phyloP scores from a whole-genome alignment of 2,888 invertebrate species.

The Leptothorax acervorum region DNA sequence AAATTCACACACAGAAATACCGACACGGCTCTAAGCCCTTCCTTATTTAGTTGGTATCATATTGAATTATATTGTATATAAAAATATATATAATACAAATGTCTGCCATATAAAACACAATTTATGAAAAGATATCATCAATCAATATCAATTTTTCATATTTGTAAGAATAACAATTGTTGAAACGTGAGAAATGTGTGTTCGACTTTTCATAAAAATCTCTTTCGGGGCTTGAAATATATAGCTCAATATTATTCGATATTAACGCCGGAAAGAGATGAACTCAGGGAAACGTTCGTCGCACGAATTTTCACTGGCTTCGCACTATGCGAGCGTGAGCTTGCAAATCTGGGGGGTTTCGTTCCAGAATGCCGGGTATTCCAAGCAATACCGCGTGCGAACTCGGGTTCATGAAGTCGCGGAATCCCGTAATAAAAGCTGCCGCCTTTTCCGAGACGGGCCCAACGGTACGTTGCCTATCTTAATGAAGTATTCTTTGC shows the following conservation, averaged over 20 bases:
- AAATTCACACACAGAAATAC: no score
- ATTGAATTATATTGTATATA: background rate
- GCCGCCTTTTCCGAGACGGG: constrained; percentile 15
- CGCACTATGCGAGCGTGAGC: background rate
- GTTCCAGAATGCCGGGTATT: constrained; percentile 47
- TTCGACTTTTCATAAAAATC: background rate
- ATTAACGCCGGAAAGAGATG: background rate
- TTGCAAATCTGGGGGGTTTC: constrained; percentile 32
- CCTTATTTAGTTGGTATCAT: background rate
- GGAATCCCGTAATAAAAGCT: constrained; percentile 46
- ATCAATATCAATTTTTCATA: background rate
- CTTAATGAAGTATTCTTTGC: constrained; percentile 35
- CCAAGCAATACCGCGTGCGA: constrained; percentile 37
- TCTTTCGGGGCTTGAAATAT: background rate
- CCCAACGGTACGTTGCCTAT: constrained; percentile 7
- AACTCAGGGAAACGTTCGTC: constrained; percentile 3
- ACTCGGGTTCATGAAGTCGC: constrained; percentile 38
- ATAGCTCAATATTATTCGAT: background rate
- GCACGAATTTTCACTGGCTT: constrained; percentile 26
- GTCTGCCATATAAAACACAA: background rate
- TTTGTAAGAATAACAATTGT: background rate
- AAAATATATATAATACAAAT: background rate
- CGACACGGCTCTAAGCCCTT: no score
- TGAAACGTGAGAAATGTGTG: background rate
- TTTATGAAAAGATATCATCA: background rate